phyloP scores from a whole-genome alignment of 2,888 invertebrate species.

The Calliopum simillimum region DNA sequence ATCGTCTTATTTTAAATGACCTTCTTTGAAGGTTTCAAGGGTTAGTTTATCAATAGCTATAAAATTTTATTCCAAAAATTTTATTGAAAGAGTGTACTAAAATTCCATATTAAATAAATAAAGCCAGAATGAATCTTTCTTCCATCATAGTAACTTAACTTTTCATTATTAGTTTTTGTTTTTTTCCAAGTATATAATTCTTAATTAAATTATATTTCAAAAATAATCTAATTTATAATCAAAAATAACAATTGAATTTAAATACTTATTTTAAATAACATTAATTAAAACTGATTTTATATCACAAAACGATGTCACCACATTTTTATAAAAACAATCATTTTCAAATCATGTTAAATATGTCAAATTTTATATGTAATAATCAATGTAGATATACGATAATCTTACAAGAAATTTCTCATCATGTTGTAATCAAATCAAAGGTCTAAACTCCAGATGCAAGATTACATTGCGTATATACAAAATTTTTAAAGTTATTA shows the following conservation, averaged over 20 bases:
- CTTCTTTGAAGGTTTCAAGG: too few species aligned
- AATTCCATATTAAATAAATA: too few species aligned
- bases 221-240: too few species aligned
- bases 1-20: too few species aligned
- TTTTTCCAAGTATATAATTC: background rate
- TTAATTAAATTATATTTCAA: background rate
- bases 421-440: conserved; percentile 46
- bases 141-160: too few species aligned
- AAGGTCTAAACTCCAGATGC: conserved; percentile 53
- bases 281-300: conserved; percentile 29
- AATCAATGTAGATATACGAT: conserved; percentile 5
- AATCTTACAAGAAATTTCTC: conserved; percentile 12
- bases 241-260: too few species aligned
- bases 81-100: too few species aligned
- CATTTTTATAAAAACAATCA: conserved; percentile 43
- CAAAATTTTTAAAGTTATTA: conserved; percentile 4
- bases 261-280: background rate
- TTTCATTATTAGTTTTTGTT: background rate
- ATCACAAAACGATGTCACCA: conserved; percentile 27
- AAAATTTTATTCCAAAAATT: too few species aligned
- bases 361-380: conserved; percentile 31
- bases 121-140: too few species aligned
- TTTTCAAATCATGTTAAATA: conserved; percentile 46
- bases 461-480: conserved; percentile 25
- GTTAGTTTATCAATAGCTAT: too few species aligned